Conservation (phyloP, 2,113 vertebrate genomes). For the Thunnus thynnus region DNA sequence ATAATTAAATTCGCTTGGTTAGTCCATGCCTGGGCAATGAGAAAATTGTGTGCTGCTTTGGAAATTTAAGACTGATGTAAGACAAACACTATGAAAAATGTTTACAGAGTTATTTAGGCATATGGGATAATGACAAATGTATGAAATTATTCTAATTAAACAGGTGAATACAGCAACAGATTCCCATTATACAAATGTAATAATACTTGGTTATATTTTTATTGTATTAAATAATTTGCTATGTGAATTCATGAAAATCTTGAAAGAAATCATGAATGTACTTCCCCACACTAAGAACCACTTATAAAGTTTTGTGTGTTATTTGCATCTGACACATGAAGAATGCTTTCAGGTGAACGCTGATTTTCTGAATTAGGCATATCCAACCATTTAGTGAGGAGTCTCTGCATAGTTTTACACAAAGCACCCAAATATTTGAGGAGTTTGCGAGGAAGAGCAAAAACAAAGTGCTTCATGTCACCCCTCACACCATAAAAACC, state of each 20-base stretch:
- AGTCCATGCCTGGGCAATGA: not conserved
- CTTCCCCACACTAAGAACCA: not conserved
- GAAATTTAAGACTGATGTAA: not conserved
- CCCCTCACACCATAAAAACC: slow-evolving; percentile 55
- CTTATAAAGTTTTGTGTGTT: not conserved
- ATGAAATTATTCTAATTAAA: too few species aligned
- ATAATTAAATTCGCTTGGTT: not conserved
- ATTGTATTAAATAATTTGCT: not conserved
- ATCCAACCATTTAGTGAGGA: slow-evolving; percentile 26
- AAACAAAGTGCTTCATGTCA: slow-evolving; percentile 37
- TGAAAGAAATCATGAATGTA: not conserved
- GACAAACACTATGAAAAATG: not conserved
- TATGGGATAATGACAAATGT: too few species aligned
- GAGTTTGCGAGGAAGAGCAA: slow-evolving; percentile 10
- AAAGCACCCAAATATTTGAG: slow-evolving; percentile 20
- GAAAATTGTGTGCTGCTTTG: not conserved
- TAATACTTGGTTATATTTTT: not conserved
- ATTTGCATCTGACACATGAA: not conserved
- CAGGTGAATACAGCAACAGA: too few species aligned
- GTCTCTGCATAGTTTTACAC: slow-evolving; percentile 20
- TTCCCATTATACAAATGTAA: too few species aligned
- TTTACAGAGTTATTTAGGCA: not conserved
- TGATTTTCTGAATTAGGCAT: slow-evolving; percentile 17
- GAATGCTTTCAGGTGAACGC: slow-evolving; percentile 6
- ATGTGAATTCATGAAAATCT: not conserved